Percentiles rank a stretch among this genome's conserved stretches.
phyloP scores from a whole-genome alignment of 2,113 vertebrate genomes.

The Ameiurus melas region DNA sequence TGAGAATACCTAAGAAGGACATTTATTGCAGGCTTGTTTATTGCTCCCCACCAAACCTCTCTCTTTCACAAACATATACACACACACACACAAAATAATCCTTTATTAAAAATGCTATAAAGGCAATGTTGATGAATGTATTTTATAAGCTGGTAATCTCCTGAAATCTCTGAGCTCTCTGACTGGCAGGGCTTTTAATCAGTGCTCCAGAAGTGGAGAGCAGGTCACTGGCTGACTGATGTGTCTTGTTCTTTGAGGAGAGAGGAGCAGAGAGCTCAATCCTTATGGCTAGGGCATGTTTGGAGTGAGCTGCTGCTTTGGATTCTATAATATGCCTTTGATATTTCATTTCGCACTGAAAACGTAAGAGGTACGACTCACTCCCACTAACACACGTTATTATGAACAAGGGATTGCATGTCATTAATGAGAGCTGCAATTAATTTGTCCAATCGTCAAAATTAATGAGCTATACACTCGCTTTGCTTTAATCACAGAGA shows the following conservation, averaged over 20 bases:
- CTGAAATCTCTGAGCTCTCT: neutral
- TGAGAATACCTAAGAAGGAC: neutral
- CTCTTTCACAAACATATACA: no score
- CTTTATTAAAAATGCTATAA: neutral
- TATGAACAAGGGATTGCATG: conserved; percentile 37
- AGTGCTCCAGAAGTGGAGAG: conserved; percentile 11
- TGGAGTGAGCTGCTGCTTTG: conserved; percentile 34
- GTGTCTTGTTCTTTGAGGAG: conserved; percentile 40
- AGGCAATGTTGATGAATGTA: neutral
- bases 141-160: conserved; percentile 14
- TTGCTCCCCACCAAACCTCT: neutral
- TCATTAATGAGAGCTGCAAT: conserved; percentile 70
- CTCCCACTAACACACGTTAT: conserved; percentile 23
- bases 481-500: conserved; percentile 44
- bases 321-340: conserved; percentile 20
- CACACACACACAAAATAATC: neutral
- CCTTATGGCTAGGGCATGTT: conserved; percentile 29
- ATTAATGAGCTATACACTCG: conserved; percentile 70
- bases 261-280: conserved; percentile 22
- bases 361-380: conserved; percentile 34
- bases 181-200: conserved; percentile 40
- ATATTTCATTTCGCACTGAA: conserved; percentile 40
- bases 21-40: neutral
- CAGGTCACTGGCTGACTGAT: conserved; percentile 31
- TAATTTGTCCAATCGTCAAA: conserved; percentile 68